phyloP scores from a whole-genome alignment of 2,888 invertebrate species.

The Lacanobia wlatinum region DNA sequence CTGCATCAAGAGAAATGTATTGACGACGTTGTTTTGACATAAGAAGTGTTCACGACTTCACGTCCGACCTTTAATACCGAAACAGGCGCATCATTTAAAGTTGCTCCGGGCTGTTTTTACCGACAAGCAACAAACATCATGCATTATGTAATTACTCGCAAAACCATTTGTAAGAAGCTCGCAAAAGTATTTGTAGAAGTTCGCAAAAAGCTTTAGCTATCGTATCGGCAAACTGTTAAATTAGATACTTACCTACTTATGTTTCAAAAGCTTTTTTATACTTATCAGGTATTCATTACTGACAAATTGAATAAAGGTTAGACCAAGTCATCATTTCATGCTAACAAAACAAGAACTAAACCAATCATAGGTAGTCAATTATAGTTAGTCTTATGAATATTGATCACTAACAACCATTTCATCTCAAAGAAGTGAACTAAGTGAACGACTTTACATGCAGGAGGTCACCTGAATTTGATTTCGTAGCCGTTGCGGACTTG shows the following conservation, averaged over 20 bases:
- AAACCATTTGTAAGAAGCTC: slow-evolving; percentile 14
- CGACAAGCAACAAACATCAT: slow-evolving; percentile 29
- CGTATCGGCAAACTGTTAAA: neutral
- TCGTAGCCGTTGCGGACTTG: slow-evolving; percentile 28
- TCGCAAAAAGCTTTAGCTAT: slow-evolving; percentile 8
- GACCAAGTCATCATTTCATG: neutral
- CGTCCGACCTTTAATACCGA: slow-evolving; percentile 62
- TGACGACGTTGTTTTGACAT: slow-evolving; percentile 54
- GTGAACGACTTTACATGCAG: slow-evolving; percentile 8
- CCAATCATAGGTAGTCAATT: neutral
- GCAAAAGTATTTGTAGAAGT: neutral
- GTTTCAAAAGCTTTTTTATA: neutral
- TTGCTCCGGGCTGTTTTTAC: slow-evolving; percentile 58
- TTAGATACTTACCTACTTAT: neutral
- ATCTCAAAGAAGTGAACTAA: neutral
- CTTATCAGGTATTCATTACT: neutral
- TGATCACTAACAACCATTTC: neutral
- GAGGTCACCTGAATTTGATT: slow-evolving; percentile 53
- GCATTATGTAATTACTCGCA: slow-evolving; percentile 51
- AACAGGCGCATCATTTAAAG: slow-evolving; percentile 50
- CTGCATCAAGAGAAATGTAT: slow-evolving; percentile 61
- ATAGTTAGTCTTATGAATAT: neutral
- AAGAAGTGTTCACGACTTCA: slow-evolving; percentile 65
- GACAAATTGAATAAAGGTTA: neutral
- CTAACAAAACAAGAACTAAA: neutral